Evolutionary conservation across 1,140 invertebrate species (phyloP), one percentile per base, ranked within the genome.

Genomic region (Planococcus citri): DNA sequence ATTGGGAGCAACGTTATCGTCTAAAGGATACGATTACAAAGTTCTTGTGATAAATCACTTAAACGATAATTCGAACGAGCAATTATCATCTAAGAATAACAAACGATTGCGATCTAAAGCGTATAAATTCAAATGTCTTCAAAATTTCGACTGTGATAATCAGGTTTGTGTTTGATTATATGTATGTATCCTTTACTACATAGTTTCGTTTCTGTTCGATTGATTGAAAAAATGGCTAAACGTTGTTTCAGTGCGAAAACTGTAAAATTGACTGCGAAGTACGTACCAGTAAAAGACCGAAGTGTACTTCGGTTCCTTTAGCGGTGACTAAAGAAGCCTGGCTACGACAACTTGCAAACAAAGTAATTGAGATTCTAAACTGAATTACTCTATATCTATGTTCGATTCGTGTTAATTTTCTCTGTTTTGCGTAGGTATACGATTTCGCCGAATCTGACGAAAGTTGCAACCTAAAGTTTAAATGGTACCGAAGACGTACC

Each of bases 401-500:
- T n/a, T n/a, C n/a, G n/a, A n/a, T n/a, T n/a, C n/a, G n/a, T n/a
- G n/a, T n/a, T n/a, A n/a, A n/a, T n/a, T n/a, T n/a, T n/a, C n/a
- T n/a, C n/a, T n/a, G n/a, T n/a, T n/a, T n/a, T n/a, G n/a, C n/a
- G n/a, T n/a, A 75, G 74, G 71, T 74, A 51, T 76, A 76, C 72
- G 74, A 75, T 60, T 75, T 75, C 72, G 71, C 73, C 51, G 75
- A 77, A 70, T 72, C 72, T 4, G 74, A 76, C 60, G 74, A 76
- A 70, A 72, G 70, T 20, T 74, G 74, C 73, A 72, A 74, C 29
- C 72, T 73, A 22, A 75, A 75, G 51, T 76, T 76, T 69, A 75
- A 76, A 69, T 73, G 74, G 71, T 75, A 73, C 76, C 82, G 90
- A 4, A 90, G 90, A 75, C 82, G 90, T 67, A 82, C 90, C 1